A percentile compares a stretch with the other conserved stretches of the same genome.
phyloP scores from a whole-genome alignment of 1,140 invertebrate species.

The Pogonomyrmex californicus region DNA sequence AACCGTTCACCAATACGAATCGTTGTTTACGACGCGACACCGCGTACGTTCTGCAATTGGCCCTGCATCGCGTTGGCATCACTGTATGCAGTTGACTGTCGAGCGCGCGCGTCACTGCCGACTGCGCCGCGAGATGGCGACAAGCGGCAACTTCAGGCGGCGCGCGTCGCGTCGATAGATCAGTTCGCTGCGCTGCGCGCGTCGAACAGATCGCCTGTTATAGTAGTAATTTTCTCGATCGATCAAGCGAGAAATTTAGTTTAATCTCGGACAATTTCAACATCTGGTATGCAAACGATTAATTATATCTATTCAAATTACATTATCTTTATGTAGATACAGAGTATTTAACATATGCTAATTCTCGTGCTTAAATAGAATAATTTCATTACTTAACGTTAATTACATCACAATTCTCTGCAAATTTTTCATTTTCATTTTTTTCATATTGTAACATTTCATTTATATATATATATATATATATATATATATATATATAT shows the following conservation, averaged over 20 bases:
- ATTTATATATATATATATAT: background rate
- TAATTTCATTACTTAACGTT: background rate
- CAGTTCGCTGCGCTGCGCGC: background rate
- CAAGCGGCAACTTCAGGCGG: background rate
- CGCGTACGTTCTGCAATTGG: conserved; percentile 66
- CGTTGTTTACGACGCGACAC: conserved; percentile 77
- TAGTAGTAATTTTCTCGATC: background rate
- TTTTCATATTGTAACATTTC: background rate
- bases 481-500: too few relatives aligned
- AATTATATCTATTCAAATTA: background rate
- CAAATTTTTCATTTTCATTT: background rate
- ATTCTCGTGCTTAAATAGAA: background rate
- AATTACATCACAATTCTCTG: background rate
- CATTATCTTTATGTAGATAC: background rate
- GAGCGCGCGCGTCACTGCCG: background rate
- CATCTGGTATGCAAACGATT: background rate
- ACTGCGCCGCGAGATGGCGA: conserved; percentile 24
- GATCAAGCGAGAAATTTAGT: background rate
- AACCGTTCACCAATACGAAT: conserved; percentile 42
- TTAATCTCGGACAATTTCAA: too few relatives aligned
- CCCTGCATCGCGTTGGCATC: conserved; percentile 70
- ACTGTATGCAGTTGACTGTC: conserved; percentile 51
- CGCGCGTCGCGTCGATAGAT: background rate
- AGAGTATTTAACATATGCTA: background rate
- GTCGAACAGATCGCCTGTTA: too few relatives aligned